Conservation (phyloP, 1,140 invertebrate genomes). For the Acarapis woodi region DNA sequence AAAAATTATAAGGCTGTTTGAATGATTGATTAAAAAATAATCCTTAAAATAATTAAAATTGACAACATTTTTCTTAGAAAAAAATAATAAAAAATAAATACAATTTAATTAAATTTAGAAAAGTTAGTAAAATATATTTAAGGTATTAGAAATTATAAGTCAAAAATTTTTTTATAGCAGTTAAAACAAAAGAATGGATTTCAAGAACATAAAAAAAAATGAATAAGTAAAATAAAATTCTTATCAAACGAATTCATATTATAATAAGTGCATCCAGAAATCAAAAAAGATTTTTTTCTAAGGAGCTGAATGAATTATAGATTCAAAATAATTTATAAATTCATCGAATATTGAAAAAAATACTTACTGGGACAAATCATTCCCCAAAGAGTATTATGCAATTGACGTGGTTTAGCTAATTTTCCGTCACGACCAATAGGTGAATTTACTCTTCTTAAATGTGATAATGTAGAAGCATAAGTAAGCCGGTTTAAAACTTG, state of each 20-base stretch:
- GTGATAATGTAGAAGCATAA: constrained; percentile 88
- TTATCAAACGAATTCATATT: not conserved
- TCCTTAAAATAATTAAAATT: not conserved
- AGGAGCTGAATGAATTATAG: not conserved
- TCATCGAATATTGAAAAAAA: too few species aligned
- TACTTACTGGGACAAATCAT: constrained; percentile 99
- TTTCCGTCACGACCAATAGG: constrained; percentile 96
- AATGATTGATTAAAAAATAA: not conserved
- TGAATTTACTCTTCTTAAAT: constrained; percentile 84
- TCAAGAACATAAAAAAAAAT: too few species aligned
- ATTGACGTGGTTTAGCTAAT: constrained; percentile 80
- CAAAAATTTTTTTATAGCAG: too few species aligned
- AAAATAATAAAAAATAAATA: too few species aligned
- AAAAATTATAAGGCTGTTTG: too few species aligned
- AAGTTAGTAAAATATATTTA: too few species aligned
- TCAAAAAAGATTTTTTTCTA: not conserved
- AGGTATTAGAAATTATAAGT: too few species aligned
- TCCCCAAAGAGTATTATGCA: constrained; percentile 95
- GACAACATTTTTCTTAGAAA: constrained; percentile 24
- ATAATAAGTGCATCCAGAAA: not conserved
- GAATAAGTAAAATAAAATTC: constrained; percentile 30
- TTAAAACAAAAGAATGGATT: too few species aligned
- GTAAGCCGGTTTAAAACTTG: constrained; percentile 85
- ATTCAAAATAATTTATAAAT: constrained; percentile 31
- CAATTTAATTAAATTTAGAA: too few species aligned